These are phyloP conservation scores for Margarornis squamiger DNA, from an alignment of 2,797 vertebrate genomes.

Conservation along the genomic window DNA sequence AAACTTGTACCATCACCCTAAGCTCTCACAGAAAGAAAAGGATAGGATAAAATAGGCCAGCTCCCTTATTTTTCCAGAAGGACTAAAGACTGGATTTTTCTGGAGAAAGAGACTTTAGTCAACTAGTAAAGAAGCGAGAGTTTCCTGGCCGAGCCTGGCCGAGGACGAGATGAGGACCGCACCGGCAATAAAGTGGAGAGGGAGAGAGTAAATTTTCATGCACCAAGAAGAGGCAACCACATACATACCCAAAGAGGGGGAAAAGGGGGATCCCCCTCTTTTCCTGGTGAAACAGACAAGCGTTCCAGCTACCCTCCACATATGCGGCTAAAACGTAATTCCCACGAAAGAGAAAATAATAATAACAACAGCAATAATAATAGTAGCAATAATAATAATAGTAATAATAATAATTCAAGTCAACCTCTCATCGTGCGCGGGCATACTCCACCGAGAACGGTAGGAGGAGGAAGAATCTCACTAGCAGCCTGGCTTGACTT, in stretches of 20 bases:
- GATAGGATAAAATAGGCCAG: constrained; percentile 5
- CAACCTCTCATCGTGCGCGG: constrained; percentile 66
- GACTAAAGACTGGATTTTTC: constrained; percentile 15
- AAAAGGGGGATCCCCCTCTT: neutral
- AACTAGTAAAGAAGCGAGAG: constrained; percentile 50
- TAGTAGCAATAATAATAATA: neutral
- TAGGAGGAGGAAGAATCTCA: constrained; percentile 38
- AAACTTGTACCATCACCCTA: constrained; percentile 62
- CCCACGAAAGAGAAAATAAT: constrained; percentile 48
- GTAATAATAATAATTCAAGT: constrained; percentile 50
- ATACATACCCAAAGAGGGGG: constrained; percentile 15
- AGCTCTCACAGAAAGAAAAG: constrained; percentile 45
- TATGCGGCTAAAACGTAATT: constrained; percentile 27
- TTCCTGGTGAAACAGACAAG: constrained; percentile 61
- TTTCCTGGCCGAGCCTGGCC: constrained; percentile 27
- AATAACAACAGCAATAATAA: neutral
- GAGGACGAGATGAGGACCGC: neutral
- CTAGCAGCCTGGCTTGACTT: constrained; percentile 72
- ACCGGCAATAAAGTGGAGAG: constrained; percentile 38
- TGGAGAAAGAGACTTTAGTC: constrained; percentile 14
- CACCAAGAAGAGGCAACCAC: constrained; percentile 58
- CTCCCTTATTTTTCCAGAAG: constrained; percentile 32
- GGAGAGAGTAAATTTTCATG: constrained; percentile 49
- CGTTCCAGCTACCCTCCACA: constrained; percentile 40
- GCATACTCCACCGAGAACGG: constrained; percentile 57